These are phyloP conservation scores for Carabus problematicus DNA, from an alignment of 2,888 invertebrate genomes.

Conservation along the genomic window DNA sequence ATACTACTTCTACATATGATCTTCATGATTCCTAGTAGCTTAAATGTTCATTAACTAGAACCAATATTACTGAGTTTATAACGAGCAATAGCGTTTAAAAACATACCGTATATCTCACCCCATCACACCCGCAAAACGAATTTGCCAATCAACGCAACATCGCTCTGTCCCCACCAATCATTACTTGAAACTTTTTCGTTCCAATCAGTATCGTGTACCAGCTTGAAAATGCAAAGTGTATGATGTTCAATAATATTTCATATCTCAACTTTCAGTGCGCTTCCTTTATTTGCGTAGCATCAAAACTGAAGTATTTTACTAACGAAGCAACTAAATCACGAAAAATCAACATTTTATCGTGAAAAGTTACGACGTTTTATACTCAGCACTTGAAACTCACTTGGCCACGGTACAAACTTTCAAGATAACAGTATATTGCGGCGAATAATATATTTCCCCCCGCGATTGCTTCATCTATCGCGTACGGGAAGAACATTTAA, in stretches of 20 bases:
- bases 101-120: too few species aligned
- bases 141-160: too few species aligned
- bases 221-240: conserved; percentile 21
- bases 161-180: too few species aligned
- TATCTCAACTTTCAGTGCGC: conserved; percentile 19
- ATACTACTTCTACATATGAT: too few species aligned
- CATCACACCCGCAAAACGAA: too few species aligned
- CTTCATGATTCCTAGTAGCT: too few species aligned
- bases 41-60: too few species aligned
- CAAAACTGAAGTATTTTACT: conserved; percentile 26
- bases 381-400: conserved; percentile 15
- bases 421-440: conserved; percentile 31
- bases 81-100: too few species aligned
- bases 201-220: too few species aligned
- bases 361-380: conserved; percentile 22
- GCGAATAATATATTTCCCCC: conserved; percentile 29
- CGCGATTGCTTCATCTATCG: conserved; percentile 27
- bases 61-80: too few species aligned
- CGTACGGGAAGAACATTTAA: too few species aligned
- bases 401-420: neutral
- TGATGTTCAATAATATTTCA: conserved; percentile 21
- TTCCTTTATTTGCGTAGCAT: conserved; percentile 6
- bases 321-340: conserved; percentile 30
- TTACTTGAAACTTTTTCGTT: too few species aligned
- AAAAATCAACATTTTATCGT: conserved; percentile 27